Evolutionary conservation across 35 echinoderm and acorn worm species (phyloP).

Genomic region (Heliocidaris tuberculata): DNA sequence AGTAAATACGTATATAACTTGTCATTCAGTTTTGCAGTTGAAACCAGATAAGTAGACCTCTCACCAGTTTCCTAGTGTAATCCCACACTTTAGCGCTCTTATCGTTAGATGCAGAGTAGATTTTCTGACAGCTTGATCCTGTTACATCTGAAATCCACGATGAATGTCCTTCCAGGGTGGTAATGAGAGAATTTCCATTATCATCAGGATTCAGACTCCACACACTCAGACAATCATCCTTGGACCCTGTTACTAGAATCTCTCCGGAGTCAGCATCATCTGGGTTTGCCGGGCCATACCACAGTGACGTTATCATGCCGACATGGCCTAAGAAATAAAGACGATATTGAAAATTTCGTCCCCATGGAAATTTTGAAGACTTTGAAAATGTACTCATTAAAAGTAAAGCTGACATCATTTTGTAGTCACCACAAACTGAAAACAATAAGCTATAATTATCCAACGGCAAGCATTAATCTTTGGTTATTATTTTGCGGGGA

Average conservation of each 20-base stretch:
- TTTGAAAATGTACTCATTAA: background rate
- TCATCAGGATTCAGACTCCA: conserved; percentile 54
- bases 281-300: background rate
- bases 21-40: background rate
- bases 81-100: conserved; percentile 86
- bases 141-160: conserved; percentile 93
- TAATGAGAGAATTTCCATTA: conserved; percentile 22
- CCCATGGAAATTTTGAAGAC: background rate
- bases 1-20: background rate
- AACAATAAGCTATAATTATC: too few species aligned
- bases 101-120: conserved; percentile 75
- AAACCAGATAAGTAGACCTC: background rate
- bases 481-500: too few species aligned
- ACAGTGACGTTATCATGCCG: conserved; percentile 46
- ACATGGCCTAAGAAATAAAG: conserved; percentile 34
- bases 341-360: background rate
- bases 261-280: background rate
- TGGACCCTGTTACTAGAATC: conserved; percentile 61
- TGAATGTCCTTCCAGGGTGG: conserved; percentile 73
- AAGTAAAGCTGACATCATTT: background rate
- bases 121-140: conserved; percentile 34
- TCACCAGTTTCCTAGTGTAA: conserved; percentile 57
- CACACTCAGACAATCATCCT: conserved; percentile 77
- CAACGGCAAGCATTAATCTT: too few species aligned
- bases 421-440: too few species aligned